phyloP scores from a whole-genome alignment of 1,140 invertebrate genomes.

The Platorchestia sp. region DNA sequence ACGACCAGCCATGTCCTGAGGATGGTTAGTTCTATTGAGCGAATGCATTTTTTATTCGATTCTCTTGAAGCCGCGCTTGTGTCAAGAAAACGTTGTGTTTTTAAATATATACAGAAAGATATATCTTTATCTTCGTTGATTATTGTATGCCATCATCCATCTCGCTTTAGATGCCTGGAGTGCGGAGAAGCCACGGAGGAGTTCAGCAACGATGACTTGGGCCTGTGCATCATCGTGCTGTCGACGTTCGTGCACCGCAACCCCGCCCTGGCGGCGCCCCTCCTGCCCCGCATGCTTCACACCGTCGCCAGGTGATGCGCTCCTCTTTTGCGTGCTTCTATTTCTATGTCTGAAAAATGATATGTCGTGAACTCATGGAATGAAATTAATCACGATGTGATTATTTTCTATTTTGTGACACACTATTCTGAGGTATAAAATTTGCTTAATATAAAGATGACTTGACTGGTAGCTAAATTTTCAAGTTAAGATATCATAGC shows the following conservation, averaged over 20 bases:
- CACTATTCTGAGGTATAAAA: too few species aligned
- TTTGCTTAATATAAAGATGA: too few species aligned
- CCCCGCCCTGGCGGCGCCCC: constrained; percentile 90
- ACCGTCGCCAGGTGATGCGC: constrained; percentile 83
- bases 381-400: neutral
- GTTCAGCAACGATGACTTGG: constrained; percentile 97
- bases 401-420: neutral
- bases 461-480: too few species aligned
- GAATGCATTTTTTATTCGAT: neutral
- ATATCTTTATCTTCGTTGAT: neutral
- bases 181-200: constrained; percentile 89
- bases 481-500: too few species aligned
- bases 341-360: neutral
- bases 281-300: constrained; percentile 92
- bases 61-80: neutral
- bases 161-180: constrained; percentile 78
- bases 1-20: too few species aligned
- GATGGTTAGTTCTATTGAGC: neutral
- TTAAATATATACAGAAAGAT: neutral
- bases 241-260: constrained; percentile 97
- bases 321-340: neutral
- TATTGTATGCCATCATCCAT: constrained; percentile 44
- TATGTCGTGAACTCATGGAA: neutral
- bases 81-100: neutral
- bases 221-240: constrained; percentile 92